A percentile compares a stretch with the other conserved stretches of the same genome.
Evolutionary conservation across 2,797 vertebrate genomes (phyloP).

Genomic region (Mus minutoides): DNA sequence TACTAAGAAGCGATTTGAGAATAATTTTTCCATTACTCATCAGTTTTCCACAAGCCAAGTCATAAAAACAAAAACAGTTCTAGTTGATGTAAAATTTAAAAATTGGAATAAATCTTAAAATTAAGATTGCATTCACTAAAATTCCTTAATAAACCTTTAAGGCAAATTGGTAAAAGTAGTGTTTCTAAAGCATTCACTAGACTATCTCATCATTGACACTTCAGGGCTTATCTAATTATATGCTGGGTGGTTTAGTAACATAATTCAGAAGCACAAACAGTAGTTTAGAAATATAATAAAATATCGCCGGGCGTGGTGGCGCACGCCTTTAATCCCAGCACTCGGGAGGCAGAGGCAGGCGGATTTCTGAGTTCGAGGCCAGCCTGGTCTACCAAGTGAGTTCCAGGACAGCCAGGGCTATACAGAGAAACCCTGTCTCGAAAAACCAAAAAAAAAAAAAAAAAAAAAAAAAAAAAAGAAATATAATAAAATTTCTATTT

Average conservation of each 20-base stretch:
- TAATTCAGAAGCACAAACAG: neutral
- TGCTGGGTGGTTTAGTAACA: neutral
- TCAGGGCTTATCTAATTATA: neutral
- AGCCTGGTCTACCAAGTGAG: too few relatives aligned
- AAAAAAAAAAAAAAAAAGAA: too few relatives aligned
- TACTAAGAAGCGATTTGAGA: neutral
- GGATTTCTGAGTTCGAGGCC: too few relatives aligned
- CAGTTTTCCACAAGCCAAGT: neutral
- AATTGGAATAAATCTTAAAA: constrained; percentile 11
- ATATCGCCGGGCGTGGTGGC: too few relatives aligned
- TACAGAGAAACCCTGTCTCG: too few relatives aligned
- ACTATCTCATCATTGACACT: neutral
- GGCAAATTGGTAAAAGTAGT: neutral
- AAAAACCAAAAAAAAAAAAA: too few relatives aligned
- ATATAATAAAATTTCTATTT: constrained; percentile 15
- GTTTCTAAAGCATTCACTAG: neutral
- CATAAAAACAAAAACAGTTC: neutral
- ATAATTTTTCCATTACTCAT: neutral
- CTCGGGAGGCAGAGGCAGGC: too few relatives aligned
- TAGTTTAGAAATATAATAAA: neutral
- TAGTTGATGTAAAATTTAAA: neutral
- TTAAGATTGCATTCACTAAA: neutral
- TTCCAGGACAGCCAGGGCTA: too few relatives aligned
- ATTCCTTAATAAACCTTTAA: neutral
- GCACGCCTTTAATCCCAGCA: too few relatives aligned